These are phyloP conservation scores for Chelonoidis abingdonii DNA, from an alignment of 2,113 vertebrate genomes.

Conservation along the genomic window DNA sequence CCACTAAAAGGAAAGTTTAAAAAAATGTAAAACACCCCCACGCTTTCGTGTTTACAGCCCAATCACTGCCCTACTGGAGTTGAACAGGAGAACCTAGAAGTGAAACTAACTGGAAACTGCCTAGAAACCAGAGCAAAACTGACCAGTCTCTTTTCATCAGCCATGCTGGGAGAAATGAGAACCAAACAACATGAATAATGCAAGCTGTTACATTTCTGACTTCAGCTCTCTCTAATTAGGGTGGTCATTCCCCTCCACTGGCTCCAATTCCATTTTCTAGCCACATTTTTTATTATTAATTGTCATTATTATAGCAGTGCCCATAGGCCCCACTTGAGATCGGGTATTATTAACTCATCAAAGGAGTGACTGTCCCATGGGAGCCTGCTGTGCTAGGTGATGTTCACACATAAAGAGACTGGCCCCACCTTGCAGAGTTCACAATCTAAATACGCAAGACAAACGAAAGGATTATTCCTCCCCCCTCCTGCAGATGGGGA, in stretches of 20 bases:
- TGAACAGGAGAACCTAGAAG: background rate
- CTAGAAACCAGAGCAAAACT: background rate
- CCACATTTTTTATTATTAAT: background rate
- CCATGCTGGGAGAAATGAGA: background rate
- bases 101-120: background rate
- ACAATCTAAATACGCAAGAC: background rate
- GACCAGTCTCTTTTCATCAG: background rate
- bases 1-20: background rate
- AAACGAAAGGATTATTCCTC: background rate
- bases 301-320: background rate
- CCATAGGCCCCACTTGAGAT: conserved; percentile 10
- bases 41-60: background rate
- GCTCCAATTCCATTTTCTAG: conserved; percentile 22
- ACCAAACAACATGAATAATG: background rate
- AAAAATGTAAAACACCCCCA: background rate
- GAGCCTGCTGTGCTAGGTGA: background rate
- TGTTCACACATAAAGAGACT: background rate
- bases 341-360: conserved; percentile 39
- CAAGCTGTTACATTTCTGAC: background rate
- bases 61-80: background rate
- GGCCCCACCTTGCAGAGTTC: background rate
- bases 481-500: background rate
- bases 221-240: background rate
- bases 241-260: conserved; percentile 21
- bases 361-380: background rate